A percentile compares a stretch with the other conserved stretches of the same genome.
phyloP scores from a whole-genome alignment of 2,113 vertebrate species.

The Phalacrocorax carbo region DNA sequence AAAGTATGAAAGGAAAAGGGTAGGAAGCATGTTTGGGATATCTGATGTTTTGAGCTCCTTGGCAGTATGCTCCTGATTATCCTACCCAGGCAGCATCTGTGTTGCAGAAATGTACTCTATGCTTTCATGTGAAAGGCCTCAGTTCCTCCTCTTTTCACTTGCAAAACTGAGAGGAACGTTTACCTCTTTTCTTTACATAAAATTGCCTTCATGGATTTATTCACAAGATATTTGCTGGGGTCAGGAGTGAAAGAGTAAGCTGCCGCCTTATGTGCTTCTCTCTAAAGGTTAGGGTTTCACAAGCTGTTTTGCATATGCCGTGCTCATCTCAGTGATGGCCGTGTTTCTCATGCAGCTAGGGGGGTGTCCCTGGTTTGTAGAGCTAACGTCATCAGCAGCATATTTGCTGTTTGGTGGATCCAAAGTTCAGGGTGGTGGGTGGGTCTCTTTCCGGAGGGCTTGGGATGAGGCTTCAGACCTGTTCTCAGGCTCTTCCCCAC shows the following conservation, averaged over 20 bases:
- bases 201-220: background rate
- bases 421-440: background rate
- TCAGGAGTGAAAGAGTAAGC: background rate
- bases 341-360: background rate
- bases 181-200: background rate
- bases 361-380: background rate
- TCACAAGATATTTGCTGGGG: background rate
- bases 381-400: background rate
- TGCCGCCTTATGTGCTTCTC: background rate
- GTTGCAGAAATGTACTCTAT: background rate
- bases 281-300: background rate
- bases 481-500: background rate
- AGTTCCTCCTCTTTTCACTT: background rate
- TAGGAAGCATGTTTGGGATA: background rate
- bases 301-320: background rate
- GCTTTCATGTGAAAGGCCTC: background rate
- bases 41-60: background rate
- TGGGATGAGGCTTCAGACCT: background rate
- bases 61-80: background rate
- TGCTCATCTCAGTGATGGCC: accelerated
- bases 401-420: background rate
- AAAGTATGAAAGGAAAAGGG: background rate
- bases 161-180: background rate
- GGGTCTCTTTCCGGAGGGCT: background rate
- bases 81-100: background rate